Conservation (phyloP, 2,888 invertebrate genomes). For the Ormyrus thymus region DNA sequence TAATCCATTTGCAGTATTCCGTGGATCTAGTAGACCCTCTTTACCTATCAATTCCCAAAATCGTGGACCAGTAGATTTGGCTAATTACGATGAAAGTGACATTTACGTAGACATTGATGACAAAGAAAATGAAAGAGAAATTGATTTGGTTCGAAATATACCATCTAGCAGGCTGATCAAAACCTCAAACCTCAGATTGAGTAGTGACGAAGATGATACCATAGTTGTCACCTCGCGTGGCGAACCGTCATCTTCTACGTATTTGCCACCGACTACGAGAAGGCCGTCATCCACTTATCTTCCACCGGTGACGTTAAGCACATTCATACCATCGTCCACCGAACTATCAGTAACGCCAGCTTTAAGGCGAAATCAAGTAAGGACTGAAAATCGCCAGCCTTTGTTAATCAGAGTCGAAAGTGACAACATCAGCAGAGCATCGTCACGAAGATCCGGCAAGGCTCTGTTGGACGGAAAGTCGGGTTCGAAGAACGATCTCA, state of each 20-base stretch:
- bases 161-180: slow-evolving; percentile 46
- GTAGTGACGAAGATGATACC: not conserved
- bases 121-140: slow-evolving; percentile 49
- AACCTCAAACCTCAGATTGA: slow-evolving; percentile 15
- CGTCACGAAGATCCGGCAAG: slow-evolving; percentile 61
- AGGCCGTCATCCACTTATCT: slow-evolving; percentile 24
- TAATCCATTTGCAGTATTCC: slow-evolving; percentile 70
- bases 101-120: slow-evolving; percentile 71
- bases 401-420: slow-evolving; percentile 53
- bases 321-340: slow-evolving; percentile 53
- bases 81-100: slow-evolving; percentile 72
- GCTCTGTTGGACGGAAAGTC: slow-evolving; percentile 37
- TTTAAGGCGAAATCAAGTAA: slow-evolving; percentile 49
- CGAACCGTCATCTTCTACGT: slow-evolving; percentile 39
- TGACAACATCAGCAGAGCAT: slow-evolving; percentile 14
- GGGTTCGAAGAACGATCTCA: slow-evolving; percentile 25
- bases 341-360: slow-evolving; percentile 32
- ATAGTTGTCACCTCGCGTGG: slow-evolving; percentile 38
- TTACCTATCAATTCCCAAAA: slow-evolving; percentile 66
- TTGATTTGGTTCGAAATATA: slow-evolving; percentile 39
- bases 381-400: slow-evolving; percentile 51
- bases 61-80: slow-evolving; percentile 67
- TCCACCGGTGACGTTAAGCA: slow-evolving; percentile 48
- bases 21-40: slow-evolving; percentile 65
- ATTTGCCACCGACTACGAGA: slow-evolving; percentile 47